phyloP scores from a whole-genome alignment of 2,113 vertebrate species.

The Anser cygnoides region DNA sequence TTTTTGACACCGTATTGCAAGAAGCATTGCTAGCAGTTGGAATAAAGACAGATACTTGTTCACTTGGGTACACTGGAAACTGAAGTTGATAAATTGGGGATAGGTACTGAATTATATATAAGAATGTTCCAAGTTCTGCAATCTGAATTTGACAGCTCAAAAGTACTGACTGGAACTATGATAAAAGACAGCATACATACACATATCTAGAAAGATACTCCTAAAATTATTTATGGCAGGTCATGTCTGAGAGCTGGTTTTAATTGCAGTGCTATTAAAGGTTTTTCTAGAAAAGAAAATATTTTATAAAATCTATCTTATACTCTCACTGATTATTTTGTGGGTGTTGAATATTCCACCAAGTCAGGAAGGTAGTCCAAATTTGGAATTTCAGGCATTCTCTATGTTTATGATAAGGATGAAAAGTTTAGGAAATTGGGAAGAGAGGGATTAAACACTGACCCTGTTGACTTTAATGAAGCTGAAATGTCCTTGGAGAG shows the following conservation, averaged over 20 bases:
- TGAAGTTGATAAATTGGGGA: neutral
- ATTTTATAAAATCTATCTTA: neutral
- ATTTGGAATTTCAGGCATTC: neutral
- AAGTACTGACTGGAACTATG: neutral
- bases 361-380: neutral
- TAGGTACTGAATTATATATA: neutral
- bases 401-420: neutral
- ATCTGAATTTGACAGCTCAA: rapidly evolving
- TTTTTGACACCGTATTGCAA: neutral
- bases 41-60: neutral
- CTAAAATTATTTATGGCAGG: neutral
- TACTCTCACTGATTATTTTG: neutral
- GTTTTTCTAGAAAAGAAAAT: neutral
- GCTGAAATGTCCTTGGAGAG: neutral
- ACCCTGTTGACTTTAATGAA: neutral
- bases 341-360: neutral
- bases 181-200: neutral
- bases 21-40: neutral
- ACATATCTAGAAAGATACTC: neutral
- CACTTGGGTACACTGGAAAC: neutral
- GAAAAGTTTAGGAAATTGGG: neutral
- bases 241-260: neutral
- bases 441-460: neutral
- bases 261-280: neutral
- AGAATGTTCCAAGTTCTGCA: neutral